Evolutionary conservation across 2,888 invertebrate genomes (phyloP), one percentile per base, ranked within the genome.

Genomic region (Galerucella nymphaeae): DNA sequence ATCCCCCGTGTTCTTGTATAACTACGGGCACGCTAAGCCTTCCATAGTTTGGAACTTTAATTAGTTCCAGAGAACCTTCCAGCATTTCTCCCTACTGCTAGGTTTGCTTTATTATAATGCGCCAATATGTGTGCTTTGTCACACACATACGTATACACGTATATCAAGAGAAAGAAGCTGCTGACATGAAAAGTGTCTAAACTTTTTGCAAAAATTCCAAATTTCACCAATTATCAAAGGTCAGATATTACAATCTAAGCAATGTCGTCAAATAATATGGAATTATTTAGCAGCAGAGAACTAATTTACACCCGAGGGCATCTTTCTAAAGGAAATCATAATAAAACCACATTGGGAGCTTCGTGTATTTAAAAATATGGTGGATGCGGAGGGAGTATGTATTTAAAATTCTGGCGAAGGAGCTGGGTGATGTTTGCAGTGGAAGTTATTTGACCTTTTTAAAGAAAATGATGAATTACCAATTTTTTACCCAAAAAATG

Each of bases 1-100:
- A 74, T 68, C 75, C 75, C 74, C 76, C 77, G 79, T 80, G 77
- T 81, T 80, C 78, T 77, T 77, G 79, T 80, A 80, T 80, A 80
- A 80, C 80, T 81, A 79, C 80, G 80, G 80, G 81, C 82, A 80
- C 68, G 83, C 85, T 85, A 85, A 86, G 86, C 85, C 85, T 82
- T 84, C 84, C 85, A 73, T 76, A 86, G 86, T 86, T 86, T 85
- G 85, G 86, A 86, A 86, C 85, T 86, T 86, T 86, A 86, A 86
- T 86, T 86, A 86, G 86, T 86, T 86, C 83, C 83, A 84, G 84
- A 83, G 83, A 83, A 84, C 83, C 84, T 74, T 76, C 72, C 72
- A 71, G 76, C 76, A 76, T 84, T 85, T 84, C 84, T 84, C 83
- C 82, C 61, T 62, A 16, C 61, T 62, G 61, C 20, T 62, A 18